Evolutionary conservation across 2,797 vertebrate species (phyloP).

Genomic region (Acanthis flammea): DNA sequence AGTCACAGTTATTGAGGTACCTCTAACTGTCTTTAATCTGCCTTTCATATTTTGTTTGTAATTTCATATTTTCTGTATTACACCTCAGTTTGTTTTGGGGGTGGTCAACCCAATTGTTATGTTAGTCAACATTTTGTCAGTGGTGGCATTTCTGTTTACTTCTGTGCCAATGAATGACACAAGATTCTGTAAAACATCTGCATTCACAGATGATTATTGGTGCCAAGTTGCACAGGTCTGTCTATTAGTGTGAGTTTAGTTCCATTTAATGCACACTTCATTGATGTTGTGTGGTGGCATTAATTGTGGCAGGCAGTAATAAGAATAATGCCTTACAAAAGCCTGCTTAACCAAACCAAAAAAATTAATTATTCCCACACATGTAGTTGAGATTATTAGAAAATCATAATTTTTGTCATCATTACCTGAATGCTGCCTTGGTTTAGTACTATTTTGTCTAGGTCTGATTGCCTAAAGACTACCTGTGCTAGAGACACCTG

Average conservation of each 20-base stretch:
- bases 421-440: background rate
- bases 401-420: background rate
- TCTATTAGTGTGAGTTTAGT: accelerated
- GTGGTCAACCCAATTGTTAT: background rate
- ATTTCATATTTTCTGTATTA: background rate
- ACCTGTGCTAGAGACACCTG: background rate
- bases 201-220: background rate
- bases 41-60: background rate
- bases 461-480: background rate
- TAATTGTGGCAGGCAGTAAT: background rate
- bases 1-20: background rate
- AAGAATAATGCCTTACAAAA: background rate
- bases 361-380: background rate
- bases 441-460: background rate
- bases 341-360: background rate
- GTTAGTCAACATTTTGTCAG: background rate
- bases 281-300: background rate
- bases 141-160: background rate
- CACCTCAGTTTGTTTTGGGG: accelerated
- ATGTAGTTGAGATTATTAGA: background rate
- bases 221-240: background rate
- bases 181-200: background rate
- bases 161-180: background rate
- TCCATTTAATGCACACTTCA: background rate
- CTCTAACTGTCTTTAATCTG: background rate